Evolutionary conservation across 1,140 invertebrate species (phyloP).

Genomic region (Drosophila willistoni): DNA sequence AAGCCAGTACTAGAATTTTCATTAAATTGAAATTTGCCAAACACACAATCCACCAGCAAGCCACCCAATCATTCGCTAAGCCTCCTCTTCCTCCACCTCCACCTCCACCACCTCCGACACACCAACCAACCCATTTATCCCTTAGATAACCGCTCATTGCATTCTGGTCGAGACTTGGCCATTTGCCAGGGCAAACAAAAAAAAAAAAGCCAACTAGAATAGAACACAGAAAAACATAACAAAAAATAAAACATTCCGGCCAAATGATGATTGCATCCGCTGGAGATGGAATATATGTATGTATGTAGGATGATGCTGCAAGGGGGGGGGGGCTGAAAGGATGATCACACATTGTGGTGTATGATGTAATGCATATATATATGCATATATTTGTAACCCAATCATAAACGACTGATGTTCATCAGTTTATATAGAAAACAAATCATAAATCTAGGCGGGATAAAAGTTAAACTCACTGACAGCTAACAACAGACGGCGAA

Average conservation of each 20-base stretch:
- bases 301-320: too few relatives aligned
- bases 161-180: constrained; percentile 1
- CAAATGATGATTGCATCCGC: constrained; percentile 8
- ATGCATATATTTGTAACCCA: neutral
- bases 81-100: neutral
- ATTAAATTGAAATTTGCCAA: constrained; percentile 19
- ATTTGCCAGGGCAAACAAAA: neutral
- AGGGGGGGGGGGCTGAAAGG: too few relatives aligned
- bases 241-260: neutral
- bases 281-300: neutral
- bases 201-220: neutral
- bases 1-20: constrained; percentile 14
- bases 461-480: neutral
- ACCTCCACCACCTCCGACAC: neutral
- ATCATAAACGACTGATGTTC: neutral
- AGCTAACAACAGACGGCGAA: neutral
- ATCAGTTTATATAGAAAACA: neutral
- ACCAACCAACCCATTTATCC: neutral
- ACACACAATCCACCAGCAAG: neutral
- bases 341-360: too few relatives aligned
- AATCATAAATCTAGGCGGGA: neutral
- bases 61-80: neutral
- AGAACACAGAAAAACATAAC: neutral
- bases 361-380: neutral
- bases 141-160: neutral